Base-by-base conservation (phyloP, 37 sponge, comb jelly and placozoan genomes). In the Petrosia ficiformis region DNA sequence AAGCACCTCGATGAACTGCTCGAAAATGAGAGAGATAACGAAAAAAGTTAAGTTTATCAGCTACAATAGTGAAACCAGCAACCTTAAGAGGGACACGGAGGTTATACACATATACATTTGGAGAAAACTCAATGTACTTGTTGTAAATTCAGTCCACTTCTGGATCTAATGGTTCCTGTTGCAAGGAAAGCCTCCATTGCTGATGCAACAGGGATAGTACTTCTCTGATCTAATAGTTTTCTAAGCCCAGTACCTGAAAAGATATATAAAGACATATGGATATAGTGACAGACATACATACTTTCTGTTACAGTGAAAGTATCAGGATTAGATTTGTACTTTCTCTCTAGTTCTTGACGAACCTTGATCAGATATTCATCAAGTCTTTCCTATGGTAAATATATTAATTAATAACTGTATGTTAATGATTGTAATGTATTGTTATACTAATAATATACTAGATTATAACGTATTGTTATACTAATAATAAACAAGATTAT, bases 21-120 rank as follows among this genome's bases (percentile, higher is more conserved):
- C 99, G 78, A 44, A 98, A 98, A 74, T 98, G 99, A 39, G 96
- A 94, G 42, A 98, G 77, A 68, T 89, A 98, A 33, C 99, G 88
- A 57, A 83, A 90, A 57, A 89, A 95, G 84, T 98, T 98, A 39
- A 98, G 77, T 70, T 92, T 92, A 31, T 98, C 99, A n/a, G 96
- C 99, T 39, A 95, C 91, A 0, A 98, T 79, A 65, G 94, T 88
- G 71, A 95, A 90, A 0, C 99, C 99, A 72, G 89, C 52, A 29
- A 70, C 37, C 95, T 94, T n/a, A n/a, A n/a, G n/a, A n/a, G n/a
- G n/a, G n/a, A n/a, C n/a, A n/a, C n/a, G 16, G 67, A 60, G 39
- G 34, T n/a, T n/a, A 78, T 6, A 39, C 4, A 38, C 44, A 29
- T 16, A 58, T n/a, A n/a, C n/a, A 35, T 2, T n/a, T n/a, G 42